These are phyloP conservation scores for Chascanopsetta lugubris DNA, from an alignment of 2,113 vertebrate genomes.

Conservation along the genomic window DNA sequence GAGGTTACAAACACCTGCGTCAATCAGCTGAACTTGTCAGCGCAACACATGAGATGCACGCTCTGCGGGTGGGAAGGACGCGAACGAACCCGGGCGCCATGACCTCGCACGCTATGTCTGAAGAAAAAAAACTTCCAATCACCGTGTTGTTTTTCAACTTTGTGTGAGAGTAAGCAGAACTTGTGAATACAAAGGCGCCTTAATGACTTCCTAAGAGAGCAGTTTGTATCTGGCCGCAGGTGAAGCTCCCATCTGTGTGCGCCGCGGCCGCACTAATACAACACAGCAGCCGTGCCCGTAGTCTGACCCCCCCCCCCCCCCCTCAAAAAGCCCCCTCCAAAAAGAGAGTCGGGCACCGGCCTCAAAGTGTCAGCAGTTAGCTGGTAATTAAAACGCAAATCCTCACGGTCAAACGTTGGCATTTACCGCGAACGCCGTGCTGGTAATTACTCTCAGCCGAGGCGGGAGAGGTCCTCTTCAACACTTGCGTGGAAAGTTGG, in stretches of 20 bases:
- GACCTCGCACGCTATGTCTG: too few relatives aligned
- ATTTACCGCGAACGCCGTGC: constrained; percentile 29
- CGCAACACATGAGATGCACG: too few relatives aligned
- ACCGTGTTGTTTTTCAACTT: neutral
- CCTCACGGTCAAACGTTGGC: constrained; percentile 10
- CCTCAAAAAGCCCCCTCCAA: too few relatives aligned
- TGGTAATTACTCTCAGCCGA: constrained; percentile 6
- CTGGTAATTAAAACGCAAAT: constrained; percentile 37
- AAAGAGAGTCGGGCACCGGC: neutral
- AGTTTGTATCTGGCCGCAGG: constrained; percentile 20
- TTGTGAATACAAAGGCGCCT: neutral
- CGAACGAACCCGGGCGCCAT: too few relatives aligned
- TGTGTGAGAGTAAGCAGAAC: neutral
- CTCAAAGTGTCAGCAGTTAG: constrained; percentile 45
- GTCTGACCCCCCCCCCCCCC: neutral
- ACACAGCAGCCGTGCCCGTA: neutral
- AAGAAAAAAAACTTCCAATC: neutral
- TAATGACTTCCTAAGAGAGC: constrained; percentile 7
- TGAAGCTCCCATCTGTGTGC: neutral
- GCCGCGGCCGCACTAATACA: neutral
- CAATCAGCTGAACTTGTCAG: too few relatives aligned
- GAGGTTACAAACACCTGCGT: too few relatives aligned
- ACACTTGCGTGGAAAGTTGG: constrained; percentile 23
- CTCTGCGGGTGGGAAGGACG: too few relatives aligned
- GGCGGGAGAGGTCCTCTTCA: constrained; percentile 22